These are phyloP conservation scores for Mystacornis crossleyi DNA, from an alignment of 2,113 vertebrate genomes.

Conservation along the genomic window DNA sequence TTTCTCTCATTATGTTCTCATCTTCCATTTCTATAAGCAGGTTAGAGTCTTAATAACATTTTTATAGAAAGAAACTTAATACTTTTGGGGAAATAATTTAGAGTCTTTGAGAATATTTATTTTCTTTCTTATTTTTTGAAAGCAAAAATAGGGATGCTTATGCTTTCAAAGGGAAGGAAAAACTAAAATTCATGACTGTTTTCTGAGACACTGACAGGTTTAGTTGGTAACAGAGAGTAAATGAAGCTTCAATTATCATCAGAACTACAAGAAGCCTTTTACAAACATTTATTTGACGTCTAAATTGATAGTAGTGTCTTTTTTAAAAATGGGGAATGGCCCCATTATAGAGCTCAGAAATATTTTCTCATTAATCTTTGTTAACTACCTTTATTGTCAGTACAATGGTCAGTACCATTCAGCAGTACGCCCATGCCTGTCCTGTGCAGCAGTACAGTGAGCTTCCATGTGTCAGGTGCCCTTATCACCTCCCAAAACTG, in stretches of 20 bases:
- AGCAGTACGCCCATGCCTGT: background rate
- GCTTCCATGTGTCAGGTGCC: background rate
- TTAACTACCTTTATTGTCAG: background rate
- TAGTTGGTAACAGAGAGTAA: background rate
- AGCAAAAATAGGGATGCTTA: background rate
- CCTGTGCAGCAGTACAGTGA: background rate
- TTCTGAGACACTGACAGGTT: background rate
- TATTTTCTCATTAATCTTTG: background rate
- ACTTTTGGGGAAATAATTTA: background rate
- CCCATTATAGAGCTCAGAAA: background rate
- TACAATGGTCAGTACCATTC: no score
- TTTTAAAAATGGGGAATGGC: background rate
- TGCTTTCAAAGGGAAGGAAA: background rate
- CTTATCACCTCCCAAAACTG: background rate
- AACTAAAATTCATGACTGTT: background rate
- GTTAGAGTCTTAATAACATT: background rate
- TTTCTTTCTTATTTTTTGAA: background rate
- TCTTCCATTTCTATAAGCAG: background rate
- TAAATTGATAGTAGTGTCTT: background rate
- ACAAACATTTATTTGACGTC: background rate
- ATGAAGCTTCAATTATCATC: background rate
- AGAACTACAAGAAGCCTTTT: background rate
- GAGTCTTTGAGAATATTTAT: background rate
- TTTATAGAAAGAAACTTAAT: background rate
- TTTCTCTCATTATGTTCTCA: background rate